Evolutionary conservation across 37 sponge, comb jelly and placozoan species (phyloP), one percentile per base, ranked within the genome.

Genomic region (Crambe crambe): DNA sequence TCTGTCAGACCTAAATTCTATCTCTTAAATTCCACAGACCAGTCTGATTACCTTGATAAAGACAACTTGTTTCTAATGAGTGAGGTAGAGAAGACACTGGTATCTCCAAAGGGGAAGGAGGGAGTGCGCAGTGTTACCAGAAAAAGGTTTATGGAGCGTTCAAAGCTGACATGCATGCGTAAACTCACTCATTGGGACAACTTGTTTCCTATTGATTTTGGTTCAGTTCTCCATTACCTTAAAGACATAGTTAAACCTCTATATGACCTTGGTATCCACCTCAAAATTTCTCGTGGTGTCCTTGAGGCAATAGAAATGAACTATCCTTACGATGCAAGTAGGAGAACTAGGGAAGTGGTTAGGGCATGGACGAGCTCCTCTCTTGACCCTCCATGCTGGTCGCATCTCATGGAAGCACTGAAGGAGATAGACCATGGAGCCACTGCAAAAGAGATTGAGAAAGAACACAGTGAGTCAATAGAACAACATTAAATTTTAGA

Each of bases 1-100:
- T 6, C 35, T 5, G 27, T 83, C 25, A 22, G 21, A 27, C 2
- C 54, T 34, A 9, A 73, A 12, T 37, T 42, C 22, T 70, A 30
- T 39, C 67, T 83, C 26, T 8, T 83, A n/a, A 68, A 83, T 72
- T 44, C 73, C 31, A 29, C 22, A 15, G 54, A n/a, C n/a, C n/a
- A n/a, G n/a, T n/a, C n/a, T n/a, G n/a, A n/a, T n/a, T n/a, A n/a
- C n/a, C n/a, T 43, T 17, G 40, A 23, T 8, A 0, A 38, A 17
- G 29, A 44, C 18, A 41, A 43, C 42, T 30, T 72, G 73, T 72
- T 26, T 26, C n/a, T 23, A 41, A 36, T 72, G 73, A n/a, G 54
- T 72, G 73, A 72, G 25, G 73, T 72, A 9, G 43, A 72, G 38
- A 43, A 29, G 38, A 29, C 43, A 44, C 38, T 72, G 51, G 30